These are phyloP conservation scores for Gouania willdenowi DNA, from an alignment of 2,797 vertebrate genomes.

Conservation along the genomic window DNA sequence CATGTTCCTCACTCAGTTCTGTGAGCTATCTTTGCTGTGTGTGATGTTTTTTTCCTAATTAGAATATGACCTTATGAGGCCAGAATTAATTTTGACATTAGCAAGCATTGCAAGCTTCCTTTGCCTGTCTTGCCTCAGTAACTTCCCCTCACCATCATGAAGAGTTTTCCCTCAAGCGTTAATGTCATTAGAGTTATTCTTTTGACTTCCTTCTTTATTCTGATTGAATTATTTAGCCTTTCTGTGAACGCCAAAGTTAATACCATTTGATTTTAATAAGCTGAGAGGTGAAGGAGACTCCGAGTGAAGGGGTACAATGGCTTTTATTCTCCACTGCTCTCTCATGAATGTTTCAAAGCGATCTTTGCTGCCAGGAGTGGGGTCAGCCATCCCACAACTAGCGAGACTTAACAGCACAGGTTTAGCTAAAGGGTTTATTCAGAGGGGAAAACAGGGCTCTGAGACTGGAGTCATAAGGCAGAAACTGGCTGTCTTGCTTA, in stretches of 20 bases:
- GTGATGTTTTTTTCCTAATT: conserved; percentile 31
- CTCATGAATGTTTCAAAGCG: conserved; percentile 65
- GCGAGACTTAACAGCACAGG: conserved; percentile 33
- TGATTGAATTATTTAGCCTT: conserved; percentile 77
- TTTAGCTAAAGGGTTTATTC: conserved; percentile 12
- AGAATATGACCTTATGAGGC: conserved; percentile 40
- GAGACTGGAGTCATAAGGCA: conserved; percentile 1
- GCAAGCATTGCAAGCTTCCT: conserved; percentile 42
- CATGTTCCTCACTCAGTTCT: too few relatives aligned
- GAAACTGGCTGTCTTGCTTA: conserved; percentile 4
- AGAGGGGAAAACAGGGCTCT: not conserved
- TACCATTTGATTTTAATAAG: conserved; percentile 80
- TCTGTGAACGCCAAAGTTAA: conserved; percentile 71
- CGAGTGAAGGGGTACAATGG: conserved; percentile 50
- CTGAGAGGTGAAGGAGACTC: conserved; percentile 63
- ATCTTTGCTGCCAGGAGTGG: conserved; percentile 40
- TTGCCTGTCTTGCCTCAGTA: conserved; percentile 37
- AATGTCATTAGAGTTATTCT: conserved; percentile 77
- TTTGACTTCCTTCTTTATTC: conserved; percentile 73
- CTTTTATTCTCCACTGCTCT: conserved; percentile 52
- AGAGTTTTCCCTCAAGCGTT: conserved; percentile 62
- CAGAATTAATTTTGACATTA: conserved; percentile 58
- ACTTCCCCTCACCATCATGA: conserved; percentile 44
- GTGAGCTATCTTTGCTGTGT: too few relatives aligned
- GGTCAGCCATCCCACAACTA: conserved; percentile 46